A percentile compares a stretch with the other conserved stretches of the same genome.
Evolutionary conservation across 2,113 vertebrate genomes (phyloP).

Genomic region (Numida meleagris): DNA sequence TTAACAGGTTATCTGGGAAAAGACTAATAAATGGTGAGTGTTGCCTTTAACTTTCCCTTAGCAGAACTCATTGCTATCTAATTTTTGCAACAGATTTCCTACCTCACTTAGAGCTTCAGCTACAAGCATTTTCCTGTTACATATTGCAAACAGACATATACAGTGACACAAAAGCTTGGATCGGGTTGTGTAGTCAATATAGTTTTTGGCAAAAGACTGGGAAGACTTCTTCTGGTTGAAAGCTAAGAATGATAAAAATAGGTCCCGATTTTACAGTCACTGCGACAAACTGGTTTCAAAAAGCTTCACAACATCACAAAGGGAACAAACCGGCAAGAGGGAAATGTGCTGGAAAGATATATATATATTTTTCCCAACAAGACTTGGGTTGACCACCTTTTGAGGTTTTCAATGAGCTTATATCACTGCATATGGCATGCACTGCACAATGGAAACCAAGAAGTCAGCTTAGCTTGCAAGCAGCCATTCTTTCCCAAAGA

Average conservation of each 20-base stretch:
- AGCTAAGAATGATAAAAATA: slow-evolving; percentile 68
- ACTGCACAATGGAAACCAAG: slow-evolving; percentile 45
- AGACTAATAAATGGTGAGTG: slow-evolving; percentile 28
- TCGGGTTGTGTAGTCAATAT: background rate
- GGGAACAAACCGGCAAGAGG: slow-evolving; percentile 27
- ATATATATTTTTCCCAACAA: slow-evolving; percentile 39
- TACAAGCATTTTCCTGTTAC: slow-evolving; percentile 32
- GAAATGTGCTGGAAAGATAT: slow-evolving; percentile 32
- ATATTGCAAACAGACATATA: slow-evolving; percentile 59
- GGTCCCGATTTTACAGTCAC: slow-evolving; percentile 55
- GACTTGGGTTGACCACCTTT: slow-evolving; percentile 57
- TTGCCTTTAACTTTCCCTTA: slow-evolving; percentile 42
- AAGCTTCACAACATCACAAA: slow-evolving; percentile 56
- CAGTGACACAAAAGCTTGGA: slow-evolving; percentile 47
- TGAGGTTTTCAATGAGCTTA: slow-evolving; percentile 57
- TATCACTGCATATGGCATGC: slow-evolving; percentile 38
- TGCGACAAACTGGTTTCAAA: slow-evolving; percentile 59
- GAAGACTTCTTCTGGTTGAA: slow-evolving; percentile 58
- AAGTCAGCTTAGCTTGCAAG: slow-evolving; percentile 47
- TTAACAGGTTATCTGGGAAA: slow-evolving; percentile 44
- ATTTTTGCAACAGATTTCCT: slow-evolving; percentile 49
- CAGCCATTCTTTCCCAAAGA: slow-evolving; percentile 39
- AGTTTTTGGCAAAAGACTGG: slow-evolving; percentile 49
- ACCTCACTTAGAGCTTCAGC: slow-evolving; percentile 41
- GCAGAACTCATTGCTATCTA: slow-evolving; percentile 27